Percentiles rank a stretch among this genome's conserved stretches.
phyloP scores from a whole-genome alignment of 2,113 vertebrate species.

The Lutjanus erythropterus region DNA sequence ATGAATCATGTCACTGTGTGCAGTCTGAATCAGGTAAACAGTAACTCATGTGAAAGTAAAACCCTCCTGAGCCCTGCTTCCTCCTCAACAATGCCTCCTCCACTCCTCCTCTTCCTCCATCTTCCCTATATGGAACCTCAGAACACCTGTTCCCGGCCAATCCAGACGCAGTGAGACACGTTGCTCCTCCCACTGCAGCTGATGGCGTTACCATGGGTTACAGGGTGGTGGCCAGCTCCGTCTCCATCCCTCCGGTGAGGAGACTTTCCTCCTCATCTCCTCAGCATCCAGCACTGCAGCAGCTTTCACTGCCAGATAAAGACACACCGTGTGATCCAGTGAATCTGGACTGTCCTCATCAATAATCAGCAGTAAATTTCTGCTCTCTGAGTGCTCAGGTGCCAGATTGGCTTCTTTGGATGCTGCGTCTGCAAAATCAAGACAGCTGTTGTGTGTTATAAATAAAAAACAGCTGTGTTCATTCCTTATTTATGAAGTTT shows the following conservation, averaged over 20 bases:
- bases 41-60: constrained; percentile 8
- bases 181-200: constrained; percentile 83
- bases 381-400: too few species aligned
- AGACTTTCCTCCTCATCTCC: constrained; percentile 44
- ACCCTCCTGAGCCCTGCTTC: not conserved
- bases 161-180: constrained; percentile 45
- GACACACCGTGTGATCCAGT: not conserved
- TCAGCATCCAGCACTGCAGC: constrained; percentile 38
- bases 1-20: not conserved
- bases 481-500: constrained; percentile 8
- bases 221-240: constrained; percentile 79
- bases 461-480: constrained; percentile 11
- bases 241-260: constrained; percentile 55
- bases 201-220: constrained; percentile 80
- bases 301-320: not conserved
- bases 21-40: not conserved
- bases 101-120: constrained; percentile 49
- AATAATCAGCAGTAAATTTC: constrained; percentile 13
- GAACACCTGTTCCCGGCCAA: constrained; percentile 82
- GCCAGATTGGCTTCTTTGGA: not conserved
- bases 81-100: constrained; percentile 28
- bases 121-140: constrained; percentile 76
- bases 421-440: not conserved
- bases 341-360: not conserved
- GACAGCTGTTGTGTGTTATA: constrained; percentile 24